Base-by-base conservation (phyloP, 2,888 invertebrate species). In the Heteromurus nitidus region DNA sequence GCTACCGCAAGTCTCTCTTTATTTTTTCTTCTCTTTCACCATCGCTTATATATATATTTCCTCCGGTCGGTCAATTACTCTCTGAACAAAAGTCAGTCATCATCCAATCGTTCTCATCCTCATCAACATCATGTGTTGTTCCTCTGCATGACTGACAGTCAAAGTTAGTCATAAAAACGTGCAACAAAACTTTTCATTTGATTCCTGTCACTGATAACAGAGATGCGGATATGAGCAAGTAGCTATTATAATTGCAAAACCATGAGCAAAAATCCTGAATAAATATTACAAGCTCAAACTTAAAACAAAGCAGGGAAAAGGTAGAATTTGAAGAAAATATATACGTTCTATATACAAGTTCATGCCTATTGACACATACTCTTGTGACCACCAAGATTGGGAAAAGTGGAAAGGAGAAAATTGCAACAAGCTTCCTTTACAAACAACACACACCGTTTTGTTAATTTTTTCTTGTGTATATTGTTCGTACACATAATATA, bases 151-250 rank as follows among this genome's bases (percentile, higher is more conserved):
- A 69, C 77, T 79, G 64, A 70, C 79, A 70, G 62, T 26, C 62
- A 50, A 50, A 77, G 31, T 53, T 70, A 58, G 64, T 60, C 58
- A 76, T 76, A 76, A 68, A 60, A 55, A 55, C 20, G 55, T 24
- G 28, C 26, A 80, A 73, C 55, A 80, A 62, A 80, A 73, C 67
- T 44, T 79, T 70, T 65, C 80, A 80, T 80, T 80, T 80, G 80
- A 80, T 80, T 80, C 80, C 80, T 80, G 80, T 80, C 80, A 80
- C 80, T 80, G 80, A 80, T 80, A 80, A 60, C 24, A 60, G 58
- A 80, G 69, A 79, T 79, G 72, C 79, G 79, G 70, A 79, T 79
- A 70, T 72, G 72, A 79, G 70, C 70, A 79, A 79, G 72, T 55
- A 77, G 24, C n/a, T 50, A 36, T 31, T 58, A 44, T 62, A 47